Conservation (phyloP, 1,140 invertebrate genomes). For the Antheraea pernyi region DNA sequence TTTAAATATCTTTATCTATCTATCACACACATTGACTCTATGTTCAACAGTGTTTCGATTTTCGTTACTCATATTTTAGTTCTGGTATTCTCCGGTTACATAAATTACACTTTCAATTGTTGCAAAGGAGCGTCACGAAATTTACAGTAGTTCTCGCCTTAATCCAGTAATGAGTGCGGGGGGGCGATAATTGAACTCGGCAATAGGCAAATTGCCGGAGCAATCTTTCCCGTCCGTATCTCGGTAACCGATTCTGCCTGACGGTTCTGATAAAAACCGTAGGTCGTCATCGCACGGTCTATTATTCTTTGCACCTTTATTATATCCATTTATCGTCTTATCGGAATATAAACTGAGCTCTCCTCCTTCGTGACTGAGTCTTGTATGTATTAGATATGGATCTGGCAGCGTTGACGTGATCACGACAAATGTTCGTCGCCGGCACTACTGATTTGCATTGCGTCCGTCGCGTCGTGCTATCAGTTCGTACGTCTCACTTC, state of each 20-base stretch:
- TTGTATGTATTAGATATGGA: slow-evolving; percentile 33
- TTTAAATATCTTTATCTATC: slow-evolving; percentile 6
- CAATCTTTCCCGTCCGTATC: slow-evolving; percentile 50
- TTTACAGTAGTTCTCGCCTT: slow-evolving; percentile 68
- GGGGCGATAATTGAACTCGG: slow-evolving; percentile 74
- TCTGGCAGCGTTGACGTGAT: slow-evolving; percentile 34
- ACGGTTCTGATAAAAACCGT: slow-evolving; percentile 33
- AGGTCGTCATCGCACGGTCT: slow-evolving; percentile 29
- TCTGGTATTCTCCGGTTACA: slow-evolving; percentile 52
- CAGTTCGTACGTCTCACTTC: slow-evolving; percentile 55
- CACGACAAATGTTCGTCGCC: slow-evolving; percentile 46
- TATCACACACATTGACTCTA: background rate
- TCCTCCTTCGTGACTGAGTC: slow-evolving; percentile 40
- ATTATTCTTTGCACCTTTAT: slow-evolving; percentile 25
- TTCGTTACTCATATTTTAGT: background rate
- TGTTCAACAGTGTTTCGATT: background rate
- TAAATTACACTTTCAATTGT: slow-evolving; percentile 52
- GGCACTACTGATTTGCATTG: slow-evolving; percentile 63
- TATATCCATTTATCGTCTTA: slow-evolving; percentile 31
- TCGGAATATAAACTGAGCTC: slow-evolving; percentile 49
- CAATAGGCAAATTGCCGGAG: slow-evolving; percentile 73
- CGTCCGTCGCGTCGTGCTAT: slow-evolving; percentile 53
- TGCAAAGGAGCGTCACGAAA: slow-evolving; percentile 67
- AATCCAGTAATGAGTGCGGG: slow-evolving; percentile 76
- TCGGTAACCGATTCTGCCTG: slow-evolving; percentile 24